Base-by-base conservation (phyloP, 1,140 invertebrate genomes). In the Colletes gigas region DNA sequence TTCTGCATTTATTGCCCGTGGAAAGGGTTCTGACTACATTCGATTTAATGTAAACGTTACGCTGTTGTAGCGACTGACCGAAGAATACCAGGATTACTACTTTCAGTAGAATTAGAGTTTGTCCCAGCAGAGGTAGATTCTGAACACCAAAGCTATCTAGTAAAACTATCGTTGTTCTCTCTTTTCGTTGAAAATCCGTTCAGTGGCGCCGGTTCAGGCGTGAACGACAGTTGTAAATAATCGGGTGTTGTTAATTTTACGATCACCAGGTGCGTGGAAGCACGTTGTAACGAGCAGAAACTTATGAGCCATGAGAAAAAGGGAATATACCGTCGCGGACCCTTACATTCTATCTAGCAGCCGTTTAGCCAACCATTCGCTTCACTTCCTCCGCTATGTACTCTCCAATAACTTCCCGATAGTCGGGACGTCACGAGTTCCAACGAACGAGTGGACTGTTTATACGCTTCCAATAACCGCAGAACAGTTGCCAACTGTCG, bases 401-500 rank as follows among this genome's bases (percentile, higher is more conserved):
- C 69, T 60, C 66, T 75, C 79, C 76, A 78, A 86, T 85, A 86
- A 86, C 66, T 86, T 78, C 44, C 62, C 70, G 63, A 83, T 85
- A 84, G 83, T 72, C 67, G 54, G 66, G 60, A 87, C 70, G 81
- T 87, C 77, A 85, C 83, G 62, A 80, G 76, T 85, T 77, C 63
- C 68, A 74, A 47, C 72, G 81, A 85, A 86, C 81, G 65, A 81
- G 75, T 69, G 73, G 83, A 82, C 80, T 76, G 79, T 78, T 85
- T 86, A 83, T 83, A 86, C 68, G 83, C 62, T 85, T 86, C 81
- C 85, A 85, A 86, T 86, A 86, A 86, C 85, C 85, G 72, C 83
- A 86, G 84, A 84, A 91, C 89, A 90, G 88, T 91, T 91, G 89
- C 86, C 88, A 91, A 90, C 85, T 88, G 85, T 88, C 87, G 85